These are phyloP conservation scores for Acipenser transmontanus DNA, from an alignment of 2,797 vertebrate genomes.

Conservation along the genomic window DNA sequence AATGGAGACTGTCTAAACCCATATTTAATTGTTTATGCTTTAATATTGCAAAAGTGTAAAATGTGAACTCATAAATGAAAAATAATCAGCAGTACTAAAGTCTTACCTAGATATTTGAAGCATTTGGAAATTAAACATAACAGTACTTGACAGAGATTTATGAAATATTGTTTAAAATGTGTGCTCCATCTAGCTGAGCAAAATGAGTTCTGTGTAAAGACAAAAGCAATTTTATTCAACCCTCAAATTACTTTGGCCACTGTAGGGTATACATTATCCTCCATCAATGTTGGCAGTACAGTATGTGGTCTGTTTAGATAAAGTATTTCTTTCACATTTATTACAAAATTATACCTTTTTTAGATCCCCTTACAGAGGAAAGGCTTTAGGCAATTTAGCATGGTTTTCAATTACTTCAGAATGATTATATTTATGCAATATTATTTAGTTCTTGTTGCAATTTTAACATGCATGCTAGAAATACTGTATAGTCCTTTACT, in stretches of 20 bases:
- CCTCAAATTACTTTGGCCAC: constrained; percentile 45
- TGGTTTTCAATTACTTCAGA: no score
- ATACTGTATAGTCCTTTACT: no score
- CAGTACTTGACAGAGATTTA: constrained; percentile 58
- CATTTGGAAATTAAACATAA: constrained; percentile 53
- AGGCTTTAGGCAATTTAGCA: no score
- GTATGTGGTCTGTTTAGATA: constrained; percentile 51
- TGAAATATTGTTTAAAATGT: constrained; percentile 55
- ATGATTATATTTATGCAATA: no score
- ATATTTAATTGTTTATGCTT: no score
- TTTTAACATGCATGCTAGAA: no score
- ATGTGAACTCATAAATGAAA: no score
- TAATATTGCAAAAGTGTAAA: no score
- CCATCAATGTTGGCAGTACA: constrained; percentile 47
- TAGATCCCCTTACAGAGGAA: background rate
- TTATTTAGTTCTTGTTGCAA: no score
- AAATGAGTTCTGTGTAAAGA: constrained; percentile 46
- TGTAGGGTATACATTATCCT: constrained; percentile 48
- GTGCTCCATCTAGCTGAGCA: constrained; percentile 45
- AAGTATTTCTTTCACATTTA: constrained; percentile 53
- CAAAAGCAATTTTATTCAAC: constrained; percentile 55
- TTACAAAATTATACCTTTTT: constrained; percentile 40
- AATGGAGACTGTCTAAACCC: no score
- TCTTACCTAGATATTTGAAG: constrained; percentile 1
- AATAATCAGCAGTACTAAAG: no score